Evolutionary conservation across 2,113 vertebrate species (phyloP).

Genomic region (Ochotona curzoniae): DNA sequence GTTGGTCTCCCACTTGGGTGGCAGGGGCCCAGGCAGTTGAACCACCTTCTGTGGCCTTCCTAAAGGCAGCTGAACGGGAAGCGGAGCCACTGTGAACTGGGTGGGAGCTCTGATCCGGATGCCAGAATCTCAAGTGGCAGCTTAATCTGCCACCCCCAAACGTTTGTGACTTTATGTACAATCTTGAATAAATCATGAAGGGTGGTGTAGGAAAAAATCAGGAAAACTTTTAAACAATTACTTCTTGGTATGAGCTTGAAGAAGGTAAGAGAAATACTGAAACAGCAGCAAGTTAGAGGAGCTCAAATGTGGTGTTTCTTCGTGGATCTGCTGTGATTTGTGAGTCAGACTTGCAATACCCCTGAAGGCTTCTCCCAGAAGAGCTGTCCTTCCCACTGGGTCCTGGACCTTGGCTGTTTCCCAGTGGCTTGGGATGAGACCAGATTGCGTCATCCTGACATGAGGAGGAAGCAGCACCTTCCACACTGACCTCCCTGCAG

Average conservation of each 20-base stretch:
- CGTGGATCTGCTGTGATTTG: not conserved
- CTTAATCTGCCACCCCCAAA: too few relatives aligned
- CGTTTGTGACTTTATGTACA: too few relatives aligned
- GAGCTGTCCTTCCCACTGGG: rapidly evolving
- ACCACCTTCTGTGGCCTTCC: too few relatives aligned
- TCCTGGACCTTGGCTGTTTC: not conserved
- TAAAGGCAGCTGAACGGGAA: too few relatives aligned
- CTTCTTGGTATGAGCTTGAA: not conserved
- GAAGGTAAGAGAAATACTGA: not conserved
- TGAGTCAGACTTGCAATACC: not conserved
- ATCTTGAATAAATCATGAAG: too few relatives aligned
- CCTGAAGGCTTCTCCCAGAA: not conserved
- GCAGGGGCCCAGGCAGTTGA: too few relatives aligned
- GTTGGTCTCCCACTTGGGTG: too few relatives aligned
- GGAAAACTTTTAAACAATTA: not conserved
- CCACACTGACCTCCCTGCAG: not conserved
- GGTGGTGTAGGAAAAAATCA: not conserved
- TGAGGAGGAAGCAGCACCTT: rapidly evolving
- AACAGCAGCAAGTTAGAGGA: not conserved
- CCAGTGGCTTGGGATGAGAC: rapidly evolving
- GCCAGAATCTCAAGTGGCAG: too few relatives aligned
- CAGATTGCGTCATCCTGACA: rapidly evolving
- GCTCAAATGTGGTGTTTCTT: not conserved
- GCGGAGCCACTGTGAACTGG: too few relatives aligned
- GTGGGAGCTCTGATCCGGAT: too few relatives aligned